Evolutionary conservation across 2,113 vertebrate genomes (phyloP).

Genomic region (Podilymbus podiceps): DNA sequence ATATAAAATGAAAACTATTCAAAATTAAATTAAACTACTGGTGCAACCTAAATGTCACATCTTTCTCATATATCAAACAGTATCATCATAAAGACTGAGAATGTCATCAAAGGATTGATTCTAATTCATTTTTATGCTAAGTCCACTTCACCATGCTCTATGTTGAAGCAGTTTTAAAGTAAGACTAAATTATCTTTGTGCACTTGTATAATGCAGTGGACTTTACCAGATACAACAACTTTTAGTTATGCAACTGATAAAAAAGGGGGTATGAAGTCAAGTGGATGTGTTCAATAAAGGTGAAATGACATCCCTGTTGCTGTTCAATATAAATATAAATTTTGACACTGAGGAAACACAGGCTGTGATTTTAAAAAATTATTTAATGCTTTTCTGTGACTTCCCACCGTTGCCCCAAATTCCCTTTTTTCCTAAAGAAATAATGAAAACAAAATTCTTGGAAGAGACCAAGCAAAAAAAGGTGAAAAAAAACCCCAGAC

Average conservation of each 20-base stretch:
- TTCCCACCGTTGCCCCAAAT: not conserved
- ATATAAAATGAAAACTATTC: not conserved
- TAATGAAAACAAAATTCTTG: not conserved
- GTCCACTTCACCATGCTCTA: not conserved
- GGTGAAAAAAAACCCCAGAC: not conserved
- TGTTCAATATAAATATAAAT: not conserved
- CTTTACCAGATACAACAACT: not conserved
- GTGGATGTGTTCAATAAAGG: not conserved
- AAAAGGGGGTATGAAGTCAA: not conserved
- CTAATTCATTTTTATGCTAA: not conserved
- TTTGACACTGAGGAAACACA: not conserved
- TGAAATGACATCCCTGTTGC: not conserved
- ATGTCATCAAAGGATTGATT: not conserved
- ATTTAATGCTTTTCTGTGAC: not conserved
- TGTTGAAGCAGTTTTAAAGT: not conserved
- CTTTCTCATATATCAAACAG: not conserved
- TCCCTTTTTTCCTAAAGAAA: not conserved
- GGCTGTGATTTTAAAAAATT: not conserved
- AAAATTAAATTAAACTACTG: not conserved
- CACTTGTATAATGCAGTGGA: not conserved
- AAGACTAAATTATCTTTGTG: not conserved
- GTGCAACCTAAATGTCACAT: not conserved
- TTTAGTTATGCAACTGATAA: not conserved
- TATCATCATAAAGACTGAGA: not conserved
- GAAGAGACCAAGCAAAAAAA: not conserved